Conservation (phyloP, 2,888 invertebrate genomes). For the Dasysyrphus albostriatus region DNA sequence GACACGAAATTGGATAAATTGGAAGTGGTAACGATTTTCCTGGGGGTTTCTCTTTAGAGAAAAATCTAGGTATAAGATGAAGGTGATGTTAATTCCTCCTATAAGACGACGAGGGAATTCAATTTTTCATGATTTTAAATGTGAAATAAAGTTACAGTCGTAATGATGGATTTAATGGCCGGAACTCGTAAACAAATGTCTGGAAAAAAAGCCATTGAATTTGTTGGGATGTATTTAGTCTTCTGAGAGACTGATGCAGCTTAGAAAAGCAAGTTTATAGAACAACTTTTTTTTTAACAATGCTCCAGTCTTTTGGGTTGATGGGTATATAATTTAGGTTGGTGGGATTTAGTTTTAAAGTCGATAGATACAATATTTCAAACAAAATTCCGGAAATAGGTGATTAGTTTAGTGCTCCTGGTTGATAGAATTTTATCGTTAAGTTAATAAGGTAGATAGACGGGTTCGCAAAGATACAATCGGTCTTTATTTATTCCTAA, state of each 20-base stretch:
- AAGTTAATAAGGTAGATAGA: background rate
- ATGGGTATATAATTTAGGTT: background rate
- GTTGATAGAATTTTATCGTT: background rate
- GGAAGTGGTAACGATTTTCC: background rate
- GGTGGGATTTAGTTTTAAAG: background rate
- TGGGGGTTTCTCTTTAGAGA: background rate
- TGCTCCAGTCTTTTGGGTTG: background rate
- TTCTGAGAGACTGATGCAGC: background rate
- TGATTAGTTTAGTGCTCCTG: conserved; percentile 1
- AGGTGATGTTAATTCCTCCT: background rate
- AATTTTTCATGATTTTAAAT: conserved; percentile 49
- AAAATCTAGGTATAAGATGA: background rate
- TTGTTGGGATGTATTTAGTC: conserved; percentile 10
- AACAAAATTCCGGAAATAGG: conserved; percentile 7
- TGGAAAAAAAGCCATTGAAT: conserved; percentile 45
- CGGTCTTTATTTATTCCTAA: background rate
- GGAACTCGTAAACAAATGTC: conserved; percentile 61
- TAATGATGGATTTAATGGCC: conserved; percentile 65
- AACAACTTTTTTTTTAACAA: background rate
- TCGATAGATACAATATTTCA: background rate
- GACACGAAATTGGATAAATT: conserved; percentile 41
- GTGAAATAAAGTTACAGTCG: conserved; percentile 24
- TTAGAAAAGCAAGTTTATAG: background rate
- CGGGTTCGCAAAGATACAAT: background rate
- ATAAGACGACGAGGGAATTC: background rate